phyloP scores from a whole-genome alignment of 2,797 vertebrate species.

The Hybognathus amarus region DNA sequence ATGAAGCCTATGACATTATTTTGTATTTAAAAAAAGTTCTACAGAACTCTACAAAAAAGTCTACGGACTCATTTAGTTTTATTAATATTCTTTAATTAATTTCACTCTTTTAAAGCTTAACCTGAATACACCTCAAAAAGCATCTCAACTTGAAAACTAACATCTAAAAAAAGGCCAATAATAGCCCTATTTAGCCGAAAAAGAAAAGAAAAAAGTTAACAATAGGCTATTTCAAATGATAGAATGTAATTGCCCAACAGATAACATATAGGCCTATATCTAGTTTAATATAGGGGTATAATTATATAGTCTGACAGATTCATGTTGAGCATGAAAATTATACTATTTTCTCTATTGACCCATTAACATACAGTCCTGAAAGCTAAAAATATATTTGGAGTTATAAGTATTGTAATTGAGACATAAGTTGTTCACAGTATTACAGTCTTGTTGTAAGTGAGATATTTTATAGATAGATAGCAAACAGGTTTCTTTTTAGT shows the following conservation, averaged over 20 bases:
- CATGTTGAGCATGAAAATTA: not conserved
- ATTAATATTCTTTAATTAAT: conserved; percentile 14
- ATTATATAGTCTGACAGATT: not conserved
- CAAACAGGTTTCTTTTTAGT: conserved; percentile 64
- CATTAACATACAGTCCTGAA: not conserved
- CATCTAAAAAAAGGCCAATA: not conserved
- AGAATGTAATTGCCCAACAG: not conserved
- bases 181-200: too few species aligned
- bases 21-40: not conserved
- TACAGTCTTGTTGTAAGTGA: not conserved
- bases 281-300: not conserved
- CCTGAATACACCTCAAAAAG: not conserved
- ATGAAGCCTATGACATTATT: not conserved
- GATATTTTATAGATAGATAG: conserved; percentile 5
- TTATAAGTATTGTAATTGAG: not conserved
- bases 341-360: not conserved
- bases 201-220: not conserved
- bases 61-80: not conserved
- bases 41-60: not conserved
- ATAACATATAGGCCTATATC: not conserved
- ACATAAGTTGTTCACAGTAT: not conserved
- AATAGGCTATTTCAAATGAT: not conserved
- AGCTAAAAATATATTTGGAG: not conserved
- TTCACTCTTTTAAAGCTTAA: not conserved
- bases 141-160: not conserved